These are phyloP conservation scores for Drosophila yooni DNA, from an alignment of 2,888 invertebrate species.

Conservation along the genomic window DNA sequence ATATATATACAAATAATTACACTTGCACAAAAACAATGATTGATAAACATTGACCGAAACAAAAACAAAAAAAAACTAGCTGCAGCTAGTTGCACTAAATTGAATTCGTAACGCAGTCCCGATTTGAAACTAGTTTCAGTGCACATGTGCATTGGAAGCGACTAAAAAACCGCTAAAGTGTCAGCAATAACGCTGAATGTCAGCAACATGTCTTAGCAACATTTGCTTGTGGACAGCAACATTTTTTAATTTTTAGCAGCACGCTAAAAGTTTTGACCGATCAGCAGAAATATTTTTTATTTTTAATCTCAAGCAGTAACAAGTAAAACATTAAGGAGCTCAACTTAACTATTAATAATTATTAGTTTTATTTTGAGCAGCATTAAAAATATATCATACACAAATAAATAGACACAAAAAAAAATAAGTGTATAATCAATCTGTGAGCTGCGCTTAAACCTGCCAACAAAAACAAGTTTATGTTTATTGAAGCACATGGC, in stretches of 20 bases:
- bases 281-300: neutral
- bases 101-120: conserved; percentile 35
- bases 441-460: conserved; percentile 51
- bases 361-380: neutral
- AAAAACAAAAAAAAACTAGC: conserved; percentile 19
- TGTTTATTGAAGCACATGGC: conserved; percentile 71
- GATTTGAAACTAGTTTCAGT: conserved; percentile 74
- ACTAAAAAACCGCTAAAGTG: conserved; percentile 23
- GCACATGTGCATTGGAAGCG: conserved; percentile 66
- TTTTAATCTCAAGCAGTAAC: neutral
- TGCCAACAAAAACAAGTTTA: conserved; percentile 69
- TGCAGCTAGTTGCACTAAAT: conserved; percentile 17
- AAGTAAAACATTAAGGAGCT: neutral
- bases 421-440: conserved; percentile 46
- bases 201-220: conserved; percentile 52
- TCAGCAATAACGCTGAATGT: conserved; percentile 29
- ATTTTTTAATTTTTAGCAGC: neutral
- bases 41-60: conserved; percentile 2
- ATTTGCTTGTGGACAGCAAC: conserved; percentile 29
- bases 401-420: conserved; percentile 35
- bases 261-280: neutral
- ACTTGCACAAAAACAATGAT: conserved; percentile 15
- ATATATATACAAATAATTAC: conserved; percentile 23
- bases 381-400: conserved; percentile 24
- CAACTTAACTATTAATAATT: neutral